Conservation (phyloP, 1,140 invertebrate genomes). For the Brachionus sp. region DNA sequence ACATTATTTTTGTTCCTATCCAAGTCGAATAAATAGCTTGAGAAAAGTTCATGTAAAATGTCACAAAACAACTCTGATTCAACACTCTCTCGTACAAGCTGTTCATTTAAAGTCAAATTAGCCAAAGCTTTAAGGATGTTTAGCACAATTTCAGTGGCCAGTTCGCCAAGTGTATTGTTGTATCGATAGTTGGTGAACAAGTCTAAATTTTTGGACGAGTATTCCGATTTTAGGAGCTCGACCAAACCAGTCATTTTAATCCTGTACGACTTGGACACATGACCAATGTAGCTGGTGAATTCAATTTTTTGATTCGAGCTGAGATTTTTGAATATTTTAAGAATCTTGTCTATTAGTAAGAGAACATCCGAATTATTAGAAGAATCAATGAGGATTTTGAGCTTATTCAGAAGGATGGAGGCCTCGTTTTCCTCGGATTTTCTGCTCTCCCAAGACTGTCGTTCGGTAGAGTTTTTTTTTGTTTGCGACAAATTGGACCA, state of each 20-base stretch:
- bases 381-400: neutral
- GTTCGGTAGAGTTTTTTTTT: neutral
- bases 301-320: neutral
- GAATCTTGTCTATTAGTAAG: neutral
- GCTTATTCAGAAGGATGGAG: neutral
- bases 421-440: neutral
- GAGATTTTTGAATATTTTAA: neutral
- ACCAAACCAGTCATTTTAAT: neutral
- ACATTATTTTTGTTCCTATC: constrained; percentile 23
- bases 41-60: neutral
- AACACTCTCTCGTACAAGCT: neutral
- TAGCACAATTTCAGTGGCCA: constrained; percentile 20
- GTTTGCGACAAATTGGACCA: neutral
- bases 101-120: neutral
- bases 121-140: neutral
- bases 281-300: neutral
- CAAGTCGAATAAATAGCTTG: neutral
- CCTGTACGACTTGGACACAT: neutral
- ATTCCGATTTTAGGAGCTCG: neutral
- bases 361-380: neutral
- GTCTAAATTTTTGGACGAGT: neutral
- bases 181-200: neutral
- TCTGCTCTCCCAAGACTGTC: neutral
- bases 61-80: constrained; percentile 12
- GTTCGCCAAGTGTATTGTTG: constrained; percentile 9